Base-by-base conservation (phyloP, 1,140 invertebrate genomes). In the Drosophila orosa region DNA sequence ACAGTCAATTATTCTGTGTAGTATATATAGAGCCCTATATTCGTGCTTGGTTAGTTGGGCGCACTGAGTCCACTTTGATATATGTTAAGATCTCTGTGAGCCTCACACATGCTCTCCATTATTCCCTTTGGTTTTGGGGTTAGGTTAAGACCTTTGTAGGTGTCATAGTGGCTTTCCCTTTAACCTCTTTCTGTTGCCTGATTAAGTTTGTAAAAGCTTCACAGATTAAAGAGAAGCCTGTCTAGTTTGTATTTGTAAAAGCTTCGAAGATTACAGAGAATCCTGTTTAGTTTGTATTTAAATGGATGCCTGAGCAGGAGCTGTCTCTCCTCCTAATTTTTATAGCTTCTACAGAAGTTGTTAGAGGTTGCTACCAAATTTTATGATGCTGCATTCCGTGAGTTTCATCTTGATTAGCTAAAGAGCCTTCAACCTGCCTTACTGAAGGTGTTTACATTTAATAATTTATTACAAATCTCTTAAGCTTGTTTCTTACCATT, bases 1-100 rank as follows among this genome's bases (percentile, higher is more conserved):
- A 67, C 39, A 31, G 42, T 22, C 27, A 56, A 57, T 74, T 74
- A 24, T 22, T 13, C 25, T 31, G 29, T 17, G 2, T 42, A 5
- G n/a, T 9, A 15, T 45, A 13, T 10, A 3, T 6, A 17, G 24
- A 17, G 45, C n/a, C 13, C 62, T 45, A 13, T 13, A 13, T 24
- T 24, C 25, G 13, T 44, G 42, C 15, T 7, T 0, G 5, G 7
- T 19, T 12, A 3, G 15, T 4, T 13, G 24, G 58, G 33, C 40
- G 17, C 31, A 22, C 17, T 50, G 44, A 50, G 44, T 17, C 12
- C 19, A 4, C 7, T 29, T 45, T n/a, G 9, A 7, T 15, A 19
- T 37, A 15, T 12, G 4, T 33, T 22, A 3, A 15, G 19, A 15
- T n/a, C 25, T 48, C 13, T 48, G 27, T 22, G n/a, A 9, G 47